Evolutionary conservation across 92 coral and sea anemone genomes (phyloP), one percentile per base, ranked within the genome.

Genomic region (Galaxea fascicularis): DNA sequence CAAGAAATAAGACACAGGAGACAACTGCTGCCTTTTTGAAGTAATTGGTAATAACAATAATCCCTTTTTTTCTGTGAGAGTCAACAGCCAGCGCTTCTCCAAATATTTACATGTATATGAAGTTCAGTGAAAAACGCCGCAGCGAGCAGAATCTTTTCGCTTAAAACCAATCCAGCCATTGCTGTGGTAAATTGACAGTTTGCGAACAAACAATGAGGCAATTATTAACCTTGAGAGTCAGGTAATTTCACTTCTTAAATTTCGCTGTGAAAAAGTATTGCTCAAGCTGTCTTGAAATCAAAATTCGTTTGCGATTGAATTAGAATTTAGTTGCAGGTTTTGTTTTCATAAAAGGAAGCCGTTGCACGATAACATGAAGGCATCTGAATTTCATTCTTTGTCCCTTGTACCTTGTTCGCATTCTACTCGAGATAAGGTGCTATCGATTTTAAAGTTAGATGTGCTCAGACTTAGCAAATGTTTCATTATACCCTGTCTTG

Each of bases 301-400:
- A 56, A 0, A 13, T 17, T 15, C 14, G 31, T 41, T 57, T 17
- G 47, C 41, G 14, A 6, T 35, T 58, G 8, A 1, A 69, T 35
- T 29, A 30, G 68, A 35, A 14, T 13, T 39, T 18, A 35, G 41
- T 35, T 35, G 41, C 41, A 35, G 41, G 2, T 35, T 35, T 2
- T 35, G 41, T 35, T 2, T 35, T 6, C 6, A 2, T 2, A 15
- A 26, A 75, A 57, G 28, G 13, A 52, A 10, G 27, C 51, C 22
- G 60, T 35, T 27, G n/a, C n/a, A 14, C 27, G 45, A 29, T 27
- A 28, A 26, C 16, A 29, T 26, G 31, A 8, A 58, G 47, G 9
- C 81, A 76, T 39, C 29, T 76, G 81, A 22, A 28, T 1, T n/a
- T 16, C 68, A 76, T 18, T 59, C 58, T 68, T 44, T 27, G 1